Conservation (phyloP, 2,888 invertebrate genomes). For the Ganaspis brasiliensis region DNA sequence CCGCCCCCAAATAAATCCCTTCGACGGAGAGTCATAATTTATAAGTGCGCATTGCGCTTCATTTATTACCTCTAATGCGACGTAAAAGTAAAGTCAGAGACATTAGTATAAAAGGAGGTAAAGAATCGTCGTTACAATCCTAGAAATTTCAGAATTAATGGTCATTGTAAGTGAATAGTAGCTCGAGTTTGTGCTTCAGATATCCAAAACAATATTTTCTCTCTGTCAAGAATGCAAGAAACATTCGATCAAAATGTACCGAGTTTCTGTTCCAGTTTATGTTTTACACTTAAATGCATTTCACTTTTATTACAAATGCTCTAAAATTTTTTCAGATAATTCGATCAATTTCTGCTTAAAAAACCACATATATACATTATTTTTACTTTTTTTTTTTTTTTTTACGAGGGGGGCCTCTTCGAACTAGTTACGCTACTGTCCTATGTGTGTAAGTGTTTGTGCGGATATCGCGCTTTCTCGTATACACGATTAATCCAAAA, state of each 20-base stretch:
- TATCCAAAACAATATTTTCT: slow-evolving; percentile 16
- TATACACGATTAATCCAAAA: no score
- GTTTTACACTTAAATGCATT: neutral
- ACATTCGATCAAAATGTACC: slow-evolving; percentile 4
- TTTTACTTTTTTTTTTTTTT: no score
- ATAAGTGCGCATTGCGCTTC: slow-evolving; percentile 41
- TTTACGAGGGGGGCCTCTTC: no score
- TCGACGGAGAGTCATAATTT: slow-evolving; percentile 35
- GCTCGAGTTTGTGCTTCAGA: slow-evolving; percentile 24
- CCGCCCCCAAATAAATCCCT: slow-evolving; percentile 41
- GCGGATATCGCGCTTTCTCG: no score
- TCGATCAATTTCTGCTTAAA: no score
- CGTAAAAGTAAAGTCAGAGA: slow-evolving; percentile 32
- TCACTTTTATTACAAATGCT: no score
- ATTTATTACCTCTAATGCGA: slow-evolving; percentile 37
- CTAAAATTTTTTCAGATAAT: no score
- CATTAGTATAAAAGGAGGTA: slow-evolving; percentile 29
- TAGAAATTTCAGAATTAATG: slow-evolving; percentile 29
- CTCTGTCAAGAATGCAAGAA: neutral
- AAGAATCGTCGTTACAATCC: slow-evolving; percentile 4
- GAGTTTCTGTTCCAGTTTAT: neutral
- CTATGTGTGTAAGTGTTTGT: no score
- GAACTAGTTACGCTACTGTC: no score
- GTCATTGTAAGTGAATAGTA: slow-evolving; percentile 17
- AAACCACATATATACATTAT: no score